Evolutionary conservation across 2,797 vertebrate genomes (phyloP).

Genomic region (Tamandua tetradactyla): DNA sequence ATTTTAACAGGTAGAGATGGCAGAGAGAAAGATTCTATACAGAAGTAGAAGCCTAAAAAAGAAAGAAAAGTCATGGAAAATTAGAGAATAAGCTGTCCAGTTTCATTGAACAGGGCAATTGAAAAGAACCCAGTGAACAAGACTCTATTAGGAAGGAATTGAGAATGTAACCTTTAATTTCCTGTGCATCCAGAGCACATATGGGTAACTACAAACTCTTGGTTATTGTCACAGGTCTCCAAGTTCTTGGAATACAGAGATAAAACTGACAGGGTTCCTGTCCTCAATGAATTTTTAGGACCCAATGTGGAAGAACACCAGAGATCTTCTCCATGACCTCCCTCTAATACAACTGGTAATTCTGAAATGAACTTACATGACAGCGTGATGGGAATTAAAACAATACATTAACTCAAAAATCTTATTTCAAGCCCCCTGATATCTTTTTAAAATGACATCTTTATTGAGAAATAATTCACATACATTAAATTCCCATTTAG

Average conservation of each 20-base stretch:
- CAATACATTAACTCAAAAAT: background rate
- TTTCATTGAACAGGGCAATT: background rate
- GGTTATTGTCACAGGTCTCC: background rate
- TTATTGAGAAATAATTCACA: background rate
- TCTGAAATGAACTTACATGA: background rate
- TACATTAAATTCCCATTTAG: no score
- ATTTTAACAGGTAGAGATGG: background rate
- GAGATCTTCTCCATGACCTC: background rate
- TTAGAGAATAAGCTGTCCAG: background rate
- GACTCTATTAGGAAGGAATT: background rate
- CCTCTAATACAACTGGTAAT: background rate
- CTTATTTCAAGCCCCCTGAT: background rate
- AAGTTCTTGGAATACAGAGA: background rate
- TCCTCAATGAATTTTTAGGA: background rate
- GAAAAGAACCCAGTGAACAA: background rate
- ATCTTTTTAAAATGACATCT: background rate
- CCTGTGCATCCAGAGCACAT: background rate
- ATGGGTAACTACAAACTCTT: background rate
- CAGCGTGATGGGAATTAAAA: background rate
- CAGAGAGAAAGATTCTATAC: background rate
- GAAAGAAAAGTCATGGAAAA: background rate
- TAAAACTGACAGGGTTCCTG: background rate
- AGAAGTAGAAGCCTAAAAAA: background rate
- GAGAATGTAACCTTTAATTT: background rate
- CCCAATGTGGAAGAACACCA: background rate